These are phyloP conservation scores for Craniophora ligustri DNA, from an alignment of 2,888 invertebrate genomes.

Conservation along the genomic window DNA sequence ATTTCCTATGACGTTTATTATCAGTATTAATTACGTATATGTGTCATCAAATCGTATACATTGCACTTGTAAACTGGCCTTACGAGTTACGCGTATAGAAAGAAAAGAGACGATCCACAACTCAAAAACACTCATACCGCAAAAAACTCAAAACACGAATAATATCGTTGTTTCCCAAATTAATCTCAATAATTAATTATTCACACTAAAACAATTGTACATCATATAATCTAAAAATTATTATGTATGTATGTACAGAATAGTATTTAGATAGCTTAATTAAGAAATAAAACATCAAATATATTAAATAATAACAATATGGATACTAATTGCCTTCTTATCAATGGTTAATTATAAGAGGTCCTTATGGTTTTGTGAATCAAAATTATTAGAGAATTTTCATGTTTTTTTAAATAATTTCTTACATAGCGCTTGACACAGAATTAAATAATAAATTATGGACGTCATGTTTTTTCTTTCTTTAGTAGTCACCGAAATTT, in stretches of 20 bases:
- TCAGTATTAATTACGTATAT: conserved; percentile 87
- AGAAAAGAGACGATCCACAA: conserved; percentile 75
- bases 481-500: conserved; percentile 31
- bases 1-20: conserved; percentile 84
- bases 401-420: conserved; percentile 44
- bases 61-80: conserved; percentile 89
- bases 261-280: conserved; percentile 85
- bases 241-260: conserved; percentile 85
- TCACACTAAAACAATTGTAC: conserved; percentile 89
- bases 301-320: conserved; percentile 89
- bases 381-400: conserved; percentile 71
- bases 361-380: conserved; percentile 88
- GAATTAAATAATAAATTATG: conserved; percentile 55
- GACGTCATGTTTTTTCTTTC: conserved; percentile 54
- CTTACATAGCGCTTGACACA: conserved; percentile 70
- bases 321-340: conserved; percentile 88
- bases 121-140: conserved; percentile 75
- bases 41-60: conserved; percentile 89
- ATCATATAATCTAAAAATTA: conserved; percentile 85
- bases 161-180: conserved; percentile 76
- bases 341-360: conserved; percentile 89
- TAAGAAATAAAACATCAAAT: conserved; percentile 88
- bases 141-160: conserved; percentile 68
- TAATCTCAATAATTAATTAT: conserved; percentile 85
- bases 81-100: conserved; percentile 69